A percentile compares a stretch with the other conserved stretches of the same genome.
These are phyloP conservation scores for Pristionchus japonicus DNA, from an alignment of 2,888 invertebrate genomes.

Conservation along the genomic window DNA sequence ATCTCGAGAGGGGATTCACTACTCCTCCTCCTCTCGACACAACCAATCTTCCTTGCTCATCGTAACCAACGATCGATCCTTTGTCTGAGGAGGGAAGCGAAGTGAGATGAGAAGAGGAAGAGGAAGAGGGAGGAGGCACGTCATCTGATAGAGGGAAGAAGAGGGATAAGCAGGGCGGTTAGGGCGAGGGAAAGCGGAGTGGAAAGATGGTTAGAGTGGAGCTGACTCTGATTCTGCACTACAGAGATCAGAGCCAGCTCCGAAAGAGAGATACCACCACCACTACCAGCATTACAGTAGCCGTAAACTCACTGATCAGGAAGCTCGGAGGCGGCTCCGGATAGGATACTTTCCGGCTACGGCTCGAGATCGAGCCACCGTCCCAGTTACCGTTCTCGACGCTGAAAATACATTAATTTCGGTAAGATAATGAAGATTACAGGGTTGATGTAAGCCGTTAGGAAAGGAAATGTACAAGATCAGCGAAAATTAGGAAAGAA, in stretches of 20 bases:
- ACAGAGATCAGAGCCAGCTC: neutral
- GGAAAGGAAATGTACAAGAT: neutral
- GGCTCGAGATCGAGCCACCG: constrained; percentile 44
- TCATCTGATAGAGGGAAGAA: constrained; percentile 18
- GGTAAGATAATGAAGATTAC: neutral
- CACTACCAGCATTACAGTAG: neutral
- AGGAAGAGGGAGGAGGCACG: constrained; percentile 7
- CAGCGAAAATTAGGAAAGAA: neutral
- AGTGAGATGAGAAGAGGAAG: constrained; percentile 25
- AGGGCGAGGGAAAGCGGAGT: neutral
- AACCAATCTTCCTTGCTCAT: constrained; percentile 63
- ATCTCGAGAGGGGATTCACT: constrained; percentile 44
- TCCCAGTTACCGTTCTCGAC: constrained; percentile 43
- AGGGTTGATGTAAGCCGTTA: neutral
- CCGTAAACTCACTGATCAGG: constrained; percentile 61
- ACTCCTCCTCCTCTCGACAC: neutral
- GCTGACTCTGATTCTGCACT: neutral
- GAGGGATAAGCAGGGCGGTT: neutral
- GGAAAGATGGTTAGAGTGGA: constrained; percentile 28
- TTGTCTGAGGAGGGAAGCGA: constrained; percentile 51
- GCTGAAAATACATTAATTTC: constrained; percentile 8
- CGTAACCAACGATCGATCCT: constrained; percentile 61
- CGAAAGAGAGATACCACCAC: constrained; percentile 19
- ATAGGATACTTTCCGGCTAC: constrained; percentile 58
- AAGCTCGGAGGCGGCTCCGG: constrained; percentile 71